phyloP scores from a whole-genome alignment of 92 coral and sea anemone genomes.

The Bergia sp. region DNA sequence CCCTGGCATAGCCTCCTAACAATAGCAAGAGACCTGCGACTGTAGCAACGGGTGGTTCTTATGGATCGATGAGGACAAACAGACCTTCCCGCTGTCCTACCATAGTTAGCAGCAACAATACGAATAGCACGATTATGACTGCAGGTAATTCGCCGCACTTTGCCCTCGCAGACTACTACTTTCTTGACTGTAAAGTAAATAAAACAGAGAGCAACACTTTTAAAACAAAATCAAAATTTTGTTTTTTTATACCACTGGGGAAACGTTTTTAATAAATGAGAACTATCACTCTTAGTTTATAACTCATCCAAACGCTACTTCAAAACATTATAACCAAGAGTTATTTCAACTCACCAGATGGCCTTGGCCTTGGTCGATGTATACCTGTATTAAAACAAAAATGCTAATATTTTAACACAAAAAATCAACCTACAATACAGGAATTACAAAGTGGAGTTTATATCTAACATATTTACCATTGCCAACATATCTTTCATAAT shows the following conservation, averaged over 20 bases:
- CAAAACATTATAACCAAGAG: no score
- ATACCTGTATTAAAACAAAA: background rate
- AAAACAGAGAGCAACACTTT: background rate
- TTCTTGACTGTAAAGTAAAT: background rate
- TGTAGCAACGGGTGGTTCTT: background rate
- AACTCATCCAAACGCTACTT: no score
- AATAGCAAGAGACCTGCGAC: background rate
- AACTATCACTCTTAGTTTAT: no score
- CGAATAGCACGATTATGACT: slow-evolving; percentile 4
- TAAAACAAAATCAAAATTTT: no score
- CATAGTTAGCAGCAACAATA: slow-evolving; percentile 21
- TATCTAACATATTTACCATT: background rate
- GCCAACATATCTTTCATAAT: background rate
- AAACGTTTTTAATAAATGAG: no score
- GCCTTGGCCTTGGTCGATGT: slow-evolving; percentile 42
- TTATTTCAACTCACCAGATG: background rate
- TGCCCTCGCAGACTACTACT: slow-evolving; percentile 20
- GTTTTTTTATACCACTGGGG: no score
- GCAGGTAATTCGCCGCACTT: background rate
- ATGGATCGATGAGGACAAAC: slow-evolving; percentile 30
- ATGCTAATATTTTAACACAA: background rate
- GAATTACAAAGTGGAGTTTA: background rate
- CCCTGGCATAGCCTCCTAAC: slow-evolving; percentile 4
- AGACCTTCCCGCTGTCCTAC: slow-evolving; percentile 37
- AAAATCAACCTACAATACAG: background rate